Evolutionary conservation across 1,140 invertebrate species (phyloP), one percentile per base, ranked within the genome.

Genomic region (Meloidogyne floridensis): DNA sequence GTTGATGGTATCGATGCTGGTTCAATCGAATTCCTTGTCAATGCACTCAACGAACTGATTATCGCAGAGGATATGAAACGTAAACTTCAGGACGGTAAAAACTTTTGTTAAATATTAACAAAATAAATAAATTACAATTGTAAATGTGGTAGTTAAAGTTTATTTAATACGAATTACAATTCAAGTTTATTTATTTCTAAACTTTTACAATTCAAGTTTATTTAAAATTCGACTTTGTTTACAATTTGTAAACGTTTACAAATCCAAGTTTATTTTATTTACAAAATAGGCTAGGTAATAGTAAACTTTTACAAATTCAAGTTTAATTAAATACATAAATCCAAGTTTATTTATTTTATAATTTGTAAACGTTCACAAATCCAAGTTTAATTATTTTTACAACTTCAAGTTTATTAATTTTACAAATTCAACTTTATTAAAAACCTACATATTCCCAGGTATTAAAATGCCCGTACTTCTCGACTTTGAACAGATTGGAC

Each of bases 11-110:
- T 89, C 69, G 89, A 89, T 76, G 89, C 88, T 18, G 80, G 83
- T n/a, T 88, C 86, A 10, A 83, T 89, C 9, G 88, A 89, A 70
- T 89, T 89, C 70, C 77, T 89, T 20, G 87, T 89, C 2, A 89
- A 90, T 77, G 88, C 88, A 9, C 82, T 89, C n/a, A 89, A 90
- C 32, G 88, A 89, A n/a, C 80, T 89, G 11, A 88, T 89, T 72
- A 87, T 89, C 18, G 84, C 87, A 13, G 89, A 89, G 8, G 88
- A 89, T 69, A 90, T 89, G 81, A 76, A 84, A 10, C 87, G 88
- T 69, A 89, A 89, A 51, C 80, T 89, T 18, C 90, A 89, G 79
- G 86, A 89, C 77, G 89, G 89, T 90, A 71, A 13, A 18, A 6
- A 73, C 32, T 43, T 18, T 32, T 82, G n/a, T 54, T 53, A 74